A percentile compares a stretch with the other conserved stretches of the same genome.
phyloP scores from a whole-genome alignment of 2,888 invertebrate genomes.

The Leucoma salicis region DNA sequence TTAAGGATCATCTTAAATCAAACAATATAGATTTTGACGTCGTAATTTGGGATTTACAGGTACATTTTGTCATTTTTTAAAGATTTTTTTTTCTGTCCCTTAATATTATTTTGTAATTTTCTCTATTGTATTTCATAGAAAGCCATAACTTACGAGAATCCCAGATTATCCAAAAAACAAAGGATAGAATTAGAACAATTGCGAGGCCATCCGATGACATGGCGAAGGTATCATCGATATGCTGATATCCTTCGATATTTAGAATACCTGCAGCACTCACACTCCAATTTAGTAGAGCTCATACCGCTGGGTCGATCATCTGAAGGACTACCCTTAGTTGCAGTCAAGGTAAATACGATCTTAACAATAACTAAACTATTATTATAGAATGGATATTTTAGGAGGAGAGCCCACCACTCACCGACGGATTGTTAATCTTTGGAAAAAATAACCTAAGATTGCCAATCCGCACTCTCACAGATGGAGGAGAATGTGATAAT shows the following conservation, averaged over 20 bases:
- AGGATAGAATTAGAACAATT: conserved; percentile 80
- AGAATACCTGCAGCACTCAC: conserved; percentile 84
- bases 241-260: conserved; percentile 86
- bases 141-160: conserved; percentile 86
- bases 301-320: conserved; percentile 87
- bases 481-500: too few species aligned
- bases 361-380: too few species aligned
- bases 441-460: too few species aligned
- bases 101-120: background rate
- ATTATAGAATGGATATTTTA: too few species aligned
- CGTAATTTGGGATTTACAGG: conserved; percentile 88
- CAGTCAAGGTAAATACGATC: conserved; percentile 82
- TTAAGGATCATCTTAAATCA: conserved; percentile 83
- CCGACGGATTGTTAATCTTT: too few species aligned
- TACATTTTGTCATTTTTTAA: too few species aligned
- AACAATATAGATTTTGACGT: conserved; percentile 85
- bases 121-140: conserved; percentile 60
- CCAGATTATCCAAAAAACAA: conserved; percentile 83
- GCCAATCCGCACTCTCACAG: too few species aligned
- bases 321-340: conserved; percentile 86
- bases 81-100: background rate
- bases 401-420: too few species aligned
- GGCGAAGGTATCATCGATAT: conserved; percentile 87
- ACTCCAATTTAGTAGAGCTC: conserved; percentile 85
- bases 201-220: conserved; percentile 85